Evolutionary conservation across 1,140 invertebrate genomes (phyloP), one percentile per base, ranked within the genome.

Genomic region (Maconellicoccus hirsutus): DNA sequence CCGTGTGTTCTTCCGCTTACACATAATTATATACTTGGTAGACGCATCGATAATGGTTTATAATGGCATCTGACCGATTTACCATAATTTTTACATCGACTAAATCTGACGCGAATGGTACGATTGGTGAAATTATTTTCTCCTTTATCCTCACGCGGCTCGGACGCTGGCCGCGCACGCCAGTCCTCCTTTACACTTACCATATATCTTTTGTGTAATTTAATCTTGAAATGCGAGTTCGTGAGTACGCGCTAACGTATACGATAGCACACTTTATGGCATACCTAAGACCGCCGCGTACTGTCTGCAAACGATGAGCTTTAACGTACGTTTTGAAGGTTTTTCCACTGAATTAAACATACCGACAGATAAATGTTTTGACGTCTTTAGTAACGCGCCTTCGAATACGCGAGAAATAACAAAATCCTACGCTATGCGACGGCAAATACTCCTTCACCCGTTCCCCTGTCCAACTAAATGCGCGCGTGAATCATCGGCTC

Each of bases 1-100:
- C 42, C 42, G 42, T 52, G n/a, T 52, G 42, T 52, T 52, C 42
- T 52, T 52, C 42, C 42, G 42, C 42, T 52, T 19, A 19, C 42
- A 52, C 12, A 52, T 52, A 52, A 52, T 52, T 52, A 52, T 52
- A 52, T 52, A 52, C 42, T 16, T 3, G 12, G 6, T 52, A 52
- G 42, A 52, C 42, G 42, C 16, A 52, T 52, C 42, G 42, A 52
- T 52, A 52, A 52, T 52, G n/a, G 42, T 52, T 52, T 52, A 52
- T 52, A 52, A 52, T 52, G 42, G 42, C 42, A 52, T 52, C 42
- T 52, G 42, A 52, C 42, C 42, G 42, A 52, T 52, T 52, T 52
- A 52, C 42, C 42, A 52, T 52, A 52, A 52, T 52, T 52, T 33
- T 52, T 52, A 52, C 42, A 8, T 16, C 42, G 42, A 52, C 12